Evolutionary conservation across 2,888 invertebrate species (phyloP).

Genomic region (Carcina quercana): DNA sequence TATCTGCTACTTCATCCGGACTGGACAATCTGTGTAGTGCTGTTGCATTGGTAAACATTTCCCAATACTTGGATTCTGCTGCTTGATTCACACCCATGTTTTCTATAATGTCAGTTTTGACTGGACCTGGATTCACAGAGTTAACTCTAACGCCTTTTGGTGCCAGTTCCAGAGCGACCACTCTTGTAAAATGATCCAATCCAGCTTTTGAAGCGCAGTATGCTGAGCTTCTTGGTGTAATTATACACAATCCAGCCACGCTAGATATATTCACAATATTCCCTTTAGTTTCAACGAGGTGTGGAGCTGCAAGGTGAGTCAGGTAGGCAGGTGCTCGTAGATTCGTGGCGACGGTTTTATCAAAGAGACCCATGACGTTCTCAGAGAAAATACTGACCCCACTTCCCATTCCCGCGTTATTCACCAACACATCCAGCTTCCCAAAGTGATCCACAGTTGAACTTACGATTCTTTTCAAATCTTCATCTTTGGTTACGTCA

Average conservation of each 20-base stretch:
- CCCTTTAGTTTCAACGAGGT: slow-evolving; percentile 9
- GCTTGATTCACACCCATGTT: background rate
- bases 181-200: slow-evolving; percentile 1
- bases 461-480: slow-evolving; percentile 20
- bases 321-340: slow-evolving; percentile 5
- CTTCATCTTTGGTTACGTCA: slow-evolving; percentile 24
- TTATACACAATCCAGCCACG: background rate
- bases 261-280: slow-evolving; percentile 13
- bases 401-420: slow-evolving; percentile 9
- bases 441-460: slow-evolving; percentile 16
- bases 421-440: slow-evolving; percentile 11
- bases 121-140: slow-evolving; percentile 2
- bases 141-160: slow-evolving; percentile 3
- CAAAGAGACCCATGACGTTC: slow-evolving; percentile 3
- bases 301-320: slow-evolving; percentile 5
- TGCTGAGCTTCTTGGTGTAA: background rate
- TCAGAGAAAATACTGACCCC: slow-evolving; percentile 1
- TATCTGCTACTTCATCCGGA: slow-evolving; percentile 2
- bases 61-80: background rate
- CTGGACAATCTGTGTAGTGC: background rate
- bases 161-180: slow-evolving; percentile 2
- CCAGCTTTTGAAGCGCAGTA: slow-evolving; percentile 4
- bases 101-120: slow-evolving; percentile 2
- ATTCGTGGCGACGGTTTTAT: slow-evolving; percentile 6
- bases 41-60: slow-evolving; percentile 1